Evolutionary conservation across 2,797 vertebrate species (phyloP).

Genomic region (Bryconaethiops microstoma): DNA sequence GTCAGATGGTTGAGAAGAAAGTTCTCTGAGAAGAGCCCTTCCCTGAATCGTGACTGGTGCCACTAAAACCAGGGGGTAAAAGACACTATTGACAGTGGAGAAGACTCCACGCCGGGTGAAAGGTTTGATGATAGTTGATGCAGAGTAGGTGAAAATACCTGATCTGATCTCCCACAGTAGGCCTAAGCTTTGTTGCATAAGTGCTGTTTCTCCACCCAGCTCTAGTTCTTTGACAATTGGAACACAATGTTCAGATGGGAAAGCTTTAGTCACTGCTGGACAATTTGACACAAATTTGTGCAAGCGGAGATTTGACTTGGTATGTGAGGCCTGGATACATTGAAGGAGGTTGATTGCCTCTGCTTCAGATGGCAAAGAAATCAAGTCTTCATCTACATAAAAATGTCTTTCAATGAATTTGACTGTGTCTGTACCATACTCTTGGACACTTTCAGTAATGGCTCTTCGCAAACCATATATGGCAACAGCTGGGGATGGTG

Average conservation of each 20-base stretch:
- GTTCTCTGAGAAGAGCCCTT: neutral
- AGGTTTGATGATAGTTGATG: neutral
- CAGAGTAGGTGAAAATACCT: neutral
- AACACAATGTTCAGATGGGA: neutral
- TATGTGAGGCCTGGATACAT: neutral
- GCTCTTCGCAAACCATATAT: no score
- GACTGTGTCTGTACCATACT: no score
- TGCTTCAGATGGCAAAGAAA: neutral
- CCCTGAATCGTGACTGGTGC: constrained; percentile 7
- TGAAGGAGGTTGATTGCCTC: neutral
- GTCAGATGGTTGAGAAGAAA: neutral
- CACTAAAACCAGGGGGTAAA: constrained; percentile 18
- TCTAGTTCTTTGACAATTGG: neutral
- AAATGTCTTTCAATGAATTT: no score
- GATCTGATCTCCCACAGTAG: neutral
- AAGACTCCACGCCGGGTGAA: neutral
- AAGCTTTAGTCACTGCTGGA: neutral
- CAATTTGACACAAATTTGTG: neutral
- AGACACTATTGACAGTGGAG: constrained; percentile 23
- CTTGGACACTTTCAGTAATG: no score
- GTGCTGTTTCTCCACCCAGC: neutral
- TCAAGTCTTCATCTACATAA: no score
- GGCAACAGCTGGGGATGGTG: no score
- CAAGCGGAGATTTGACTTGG: neutral
- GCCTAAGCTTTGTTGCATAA: neutral